Conservation (phyloP, 1,140 invertebrate genomes). For the Pollicipes pollicipes region DNA sequence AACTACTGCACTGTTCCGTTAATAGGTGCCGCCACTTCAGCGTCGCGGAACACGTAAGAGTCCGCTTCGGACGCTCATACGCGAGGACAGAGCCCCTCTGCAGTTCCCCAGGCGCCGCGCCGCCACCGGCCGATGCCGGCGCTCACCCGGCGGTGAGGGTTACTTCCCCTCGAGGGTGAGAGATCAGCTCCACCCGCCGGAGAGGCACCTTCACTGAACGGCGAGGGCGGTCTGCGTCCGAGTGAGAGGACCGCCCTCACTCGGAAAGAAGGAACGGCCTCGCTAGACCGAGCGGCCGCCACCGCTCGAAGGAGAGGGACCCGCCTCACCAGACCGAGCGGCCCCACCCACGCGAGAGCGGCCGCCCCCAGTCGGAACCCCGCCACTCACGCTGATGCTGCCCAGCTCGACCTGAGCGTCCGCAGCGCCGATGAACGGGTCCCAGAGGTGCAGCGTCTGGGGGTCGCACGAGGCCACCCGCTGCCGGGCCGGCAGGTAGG, state of each 20-base stretch:
- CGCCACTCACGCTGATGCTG: constrained; percentile 21
- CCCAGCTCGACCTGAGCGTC: constrained; percentile 40
- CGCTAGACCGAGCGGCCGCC: constrained; percentile 15
- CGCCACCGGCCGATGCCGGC: too few relatives aligned
- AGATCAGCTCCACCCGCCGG: too few relatives aligned
- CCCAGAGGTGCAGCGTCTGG: constrained; percentile 81
- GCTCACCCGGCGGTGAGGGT: too few relatives aligned
- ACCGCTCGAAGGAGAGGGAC: constrained; percentile 12
- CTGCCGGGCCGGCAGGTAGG: constrained; percentile 66
- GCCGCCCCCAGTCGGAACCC: constrained; percentile 14
- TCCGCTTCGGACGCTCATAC: too few relatives aligned
- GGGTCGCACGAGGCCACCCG: constrained; percentile 69
- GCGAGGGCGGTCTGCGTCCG: background rate
- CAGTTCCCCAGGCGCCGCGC: too few relatives aligned
- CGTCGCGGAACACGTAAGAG: too few relatives aligned
- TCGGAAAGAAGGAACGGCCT: constrained; percentile 13
- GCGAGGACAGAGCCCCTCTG: too few relatives aligned
- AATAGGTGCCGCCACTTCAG: too few relatives aligned
- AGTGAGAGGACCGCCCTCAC: background rate
- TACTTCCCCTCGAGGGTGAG: too few relatives aligned
- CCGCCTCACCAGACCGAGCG: constrained; percentile 10
- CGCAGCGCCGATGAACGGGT: constrained; percentile 74
- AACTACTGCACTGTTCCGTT: too few relatives aligned
- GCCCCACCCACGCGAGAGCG: constrained; percentile 5
- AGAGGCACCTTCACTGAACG: too few relatives aligned